Evolutionary conservation across 2,113 vertebrate species (phyloP).

Genomic region (Pelmatolapia mariae): DNA sequence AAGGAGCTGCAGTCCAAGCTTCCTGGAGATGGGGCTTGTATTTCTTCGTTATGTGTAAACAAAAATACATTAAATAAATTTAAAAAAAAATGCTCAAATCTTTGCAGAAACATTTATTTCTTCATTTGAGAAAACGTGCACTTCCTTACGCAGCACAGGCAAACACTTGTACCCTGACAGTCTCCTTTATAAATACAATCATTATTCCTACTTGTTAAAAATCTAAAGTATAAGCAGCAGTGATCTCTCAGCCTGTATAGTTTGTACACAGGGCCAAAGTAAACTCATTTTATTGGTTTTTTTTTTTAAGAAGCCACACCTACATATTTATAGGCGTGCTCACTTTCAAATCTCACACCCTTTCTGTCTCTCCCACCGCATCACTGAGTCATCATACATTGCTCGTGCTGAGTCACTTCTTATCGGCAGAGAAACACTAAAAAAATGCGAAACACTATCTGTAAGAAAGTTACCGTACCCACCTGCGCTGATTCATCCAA

Average conservation of each 20-base stretch:
- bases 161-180: not conserved
- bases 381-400: conserved; percentile 8
- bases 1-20: not conserved
- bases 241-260: not conserved
- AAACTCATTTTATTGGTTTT: not conserved
- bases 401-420: not conserved
- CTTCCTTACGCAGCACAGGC: not conserved
- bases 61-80: not conserved
- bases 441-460: not conserved
- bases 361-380: not conserved
- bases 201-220: not conserved
- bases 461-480: not conserved
- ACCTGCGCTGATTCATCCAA: conserved; percentile 29
- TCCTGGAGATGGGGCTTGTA: not conserved
- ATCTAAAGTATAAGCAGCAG: not conserved
- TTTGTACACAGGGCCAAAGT: not conserved
- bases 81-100: not conserved
- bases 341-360: not conserved
- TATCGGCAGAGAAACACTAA: not conserved
- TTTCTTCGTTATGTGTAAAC: not conserved
- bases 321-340: not conserved
- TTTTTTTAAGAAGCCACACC: not conserved
- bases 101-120: not conserved
- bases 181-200: not conserved
- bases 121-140: not conserved